These are phyloP conservation scores for Tolmerus cingulatus DNA, from an alignment of 2,888 invertebrate species.

Conservation along the genomic window DNA sequence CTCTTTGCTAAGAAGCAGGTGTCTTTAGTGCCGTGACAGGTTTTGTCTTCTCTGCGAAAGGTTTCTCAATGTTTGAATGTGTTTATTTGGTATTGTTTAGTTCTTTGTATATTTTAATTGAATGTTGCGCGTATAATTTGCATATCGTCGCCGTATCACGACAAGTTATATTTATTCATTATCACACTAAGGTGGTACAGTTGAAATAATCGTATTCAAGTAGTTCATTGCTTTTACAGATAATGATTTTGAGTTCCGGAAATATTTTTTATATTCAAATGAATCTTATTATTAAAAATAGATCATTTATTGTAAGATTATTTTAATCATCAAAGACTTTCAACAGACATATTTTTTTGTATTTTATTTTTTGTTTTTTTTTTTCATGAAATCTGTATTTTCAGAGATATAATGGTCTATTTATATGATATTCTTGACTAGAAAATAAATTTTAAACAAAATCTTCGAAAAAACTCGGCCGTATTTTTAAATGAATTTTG, in stretches of 20 bases:
- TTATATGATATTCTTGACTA: not conserved
- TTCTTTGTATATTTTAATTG: not conserved
- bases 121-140: not conserved
- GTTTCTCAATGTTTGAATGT: not conserved
- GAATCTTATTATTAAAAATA: not conserved
- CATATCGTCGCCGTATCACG: not conserved
- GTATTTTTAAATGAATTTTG: not conserved
- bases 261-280: not conserved
- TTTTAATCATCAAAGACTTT: not conserved
- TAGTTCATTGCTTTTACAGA: not conserved
- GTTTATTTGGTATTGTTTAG: not conserved
- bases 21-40: not conserved
- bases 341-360: not conserved
- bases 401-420: not conserved
- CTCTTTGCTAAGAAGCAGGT: not conserved
- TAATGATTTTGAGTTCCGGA: not conserved
- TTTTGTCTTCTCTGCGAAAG: not conserved
- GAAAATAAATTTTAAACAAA: not conserved
- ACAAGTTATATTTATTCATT: not conserved
- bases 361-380: not conserved
- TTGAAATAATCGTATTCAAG: not conserved
- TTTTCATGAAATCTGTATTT: not conserved
- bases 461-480: not conserved
- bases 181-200: not conserved
- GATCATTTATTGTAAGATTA: not conserved